Percentiles rank a stretch among this genome's conserved stretches.
Conservation (phyloP, 2,888 invertebrate genomes). For the Pollenia amentaria region DNA sequence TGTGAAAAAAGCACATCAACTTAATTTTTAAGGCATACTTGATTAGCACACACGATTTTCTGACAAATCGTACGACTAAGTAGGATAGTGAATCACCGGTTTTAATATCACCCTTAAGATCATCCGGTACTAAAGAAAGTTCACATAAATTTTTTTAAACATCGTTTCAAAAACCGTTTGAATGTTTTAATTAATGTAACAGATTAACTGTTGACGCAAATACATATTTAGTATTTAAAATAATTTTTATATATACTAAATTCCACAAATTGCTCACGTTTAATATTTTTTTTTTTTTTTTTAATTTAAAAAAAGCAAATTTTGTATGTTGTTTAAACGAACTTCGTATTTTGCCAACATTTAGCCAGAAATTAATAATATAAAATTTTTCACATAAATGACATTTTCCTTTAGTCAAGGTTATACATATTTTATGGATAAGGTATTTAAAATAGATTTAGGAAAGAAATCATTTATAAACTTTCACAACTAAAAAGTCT, state of each 20-base stretch:
- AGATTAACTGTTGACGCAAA: too few relatives aligned
- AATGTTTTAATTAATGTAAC: too few relatives aligned
- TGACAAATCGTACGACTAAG: too few relatives aligned
- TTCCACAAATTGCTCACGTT: neutral
- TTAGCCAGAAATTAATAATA: neutral
- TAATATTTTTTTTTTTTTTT: neutral
- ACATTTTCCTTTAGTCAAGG: slow-evolving; percentile 30
- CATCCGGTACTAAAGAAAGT: too few relatives aligned
- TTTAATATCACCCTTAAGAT: too few relatives aligned
- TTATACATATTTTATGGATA: slow-evolving; percentile 14
- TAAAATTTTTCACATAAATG: neutral
- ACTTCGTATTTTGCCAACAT: neutral
- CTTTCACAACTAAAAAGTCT: neutral
- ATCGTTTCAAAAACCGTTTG: too few relatives aligned
- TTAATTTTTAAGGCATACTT: too few relatives aligned
- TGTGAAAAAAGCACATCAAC: too few relatives aligned
- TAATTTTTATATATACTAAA: neutral
- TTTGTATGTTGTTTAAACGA: neutral
- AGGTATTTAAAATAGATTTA: neutral
- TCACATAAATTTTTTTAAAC: too few relatives aligned
- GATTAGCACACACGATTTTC: too few relatives aligned
- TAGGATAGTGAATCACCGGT: too few relatives aligned
- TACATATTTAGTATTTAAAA: too few relatives aligned
- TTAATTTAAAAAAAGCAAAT: slow-evolving; percentile 19
- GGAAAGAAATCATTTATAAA: neutral